phyloP scores from a whole-genome alignment of 2,113 vertebrate species.

The Talpa occidentalis region DNA sequence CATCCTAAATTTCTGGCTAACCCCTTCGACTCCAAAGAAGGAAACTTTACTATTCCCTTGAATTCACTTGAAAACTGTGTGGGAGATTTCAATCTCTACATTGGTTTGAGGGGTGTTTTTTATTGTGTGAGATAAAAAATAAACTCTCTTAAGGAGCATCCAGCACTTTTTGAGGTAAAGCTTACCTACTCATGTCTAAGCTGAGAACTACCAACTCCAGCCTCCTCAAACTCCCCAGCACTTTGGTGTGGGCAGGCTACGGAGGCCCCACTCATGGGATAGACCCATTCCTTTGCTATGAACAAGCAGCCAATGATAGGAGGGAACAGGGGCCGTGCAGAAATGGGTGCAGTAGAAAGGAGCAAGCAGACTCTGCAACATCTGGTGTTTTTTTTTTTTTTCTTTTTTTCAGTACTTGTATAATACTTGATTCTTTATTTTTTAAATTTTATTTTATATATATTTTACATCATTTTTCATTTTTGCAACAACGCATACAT shows the following conservation, averaged over 20 bases:
- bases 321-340: neutral
- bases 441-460: no score
- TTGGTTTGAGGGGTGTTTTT: neutral
- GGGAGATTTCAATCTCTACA: neutral
- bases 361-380: neutral
- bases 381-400: no score
- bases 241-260: fast-evolving
- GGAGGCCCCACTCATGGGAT: neutral
- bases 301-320: neutral
- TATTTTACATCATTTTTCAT: no score
- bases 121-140: neutral
- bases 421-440: no score
- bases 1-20: conserved; percentile 5
- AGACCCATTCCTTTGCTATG: neutral
- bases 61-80: neutral
- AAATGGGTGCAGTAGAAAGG: fast-evolving
- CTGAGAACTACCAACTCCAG: neutral
- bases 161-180: neutral
- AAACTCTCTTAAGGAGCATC: neutral
- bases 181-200: neutral
- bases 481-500: no score
- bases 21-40: neutral
- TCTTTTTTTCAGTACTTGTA: no score
- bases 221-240: neutral
- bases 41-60: neutral